phyloP scores from a whole-genome alignment of 2,888 invertebrate species.

The Mythimna vitellina region DNA sequence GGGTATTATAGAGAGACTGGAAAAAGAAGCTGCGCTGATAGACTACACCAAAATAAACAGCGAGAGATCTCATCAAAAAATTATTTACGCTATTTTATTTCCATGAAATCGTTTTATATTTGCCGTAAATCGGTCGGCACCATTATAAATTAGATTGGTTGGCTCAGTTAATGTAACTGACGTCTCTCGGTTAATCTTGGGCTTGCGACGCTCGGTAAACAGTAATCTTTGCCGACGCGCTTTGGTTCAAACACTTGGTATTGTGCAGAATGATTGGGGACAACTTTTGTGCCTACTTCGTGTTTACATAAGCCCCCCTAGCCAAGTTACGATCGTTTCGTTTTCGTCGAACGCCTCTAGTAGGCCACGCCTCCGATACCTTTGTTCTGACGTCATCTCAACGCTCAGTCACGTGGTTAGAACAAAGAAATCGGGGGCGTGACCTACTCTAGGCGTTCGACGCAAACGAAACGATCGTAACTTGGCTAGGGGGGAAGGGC shows the following conservation, averaged over 20 bases:
- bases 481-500: too few species aligned
- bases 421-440: too few species aligned
- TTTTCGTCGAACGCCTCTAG: too few species aligned
- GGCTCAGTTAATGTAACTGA: conserved; percentile 75
- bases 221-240: conserved; percentile 81
- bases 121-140: conserved; percentile 56
- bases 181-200: conserved; percentile 76
- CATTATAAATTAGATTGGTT: conserved; percentile 78
- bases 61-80: conserved; percentile 23
- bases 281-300: conserved; percentile 17
- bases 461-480: too few species aligned
- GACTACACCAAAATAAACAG: conserved; percentile 1
- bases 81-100: conserved; percentile 23
- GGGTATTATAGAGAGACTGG: neutral
- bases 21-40: neutral
- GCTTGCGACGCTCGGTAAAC: conserved; percentile 77
- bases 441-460: too few species aligned
- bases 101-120: conserved; percentile 35
- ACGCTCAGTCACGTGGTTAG: too few species aligned
- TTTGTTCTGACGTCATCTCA: too few species aligned
- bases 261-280: conserved; percentile 22
- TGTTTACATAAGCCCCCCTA: too few species aligned
- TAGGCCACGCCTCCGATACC: too few species aligned
- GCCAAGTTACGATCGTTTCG: too few species aligned
- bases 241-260: conserved; percentile 71